Conservation (phyloP, 2,113 vertebrate species). For the Vireo altiloquus region DNA sequence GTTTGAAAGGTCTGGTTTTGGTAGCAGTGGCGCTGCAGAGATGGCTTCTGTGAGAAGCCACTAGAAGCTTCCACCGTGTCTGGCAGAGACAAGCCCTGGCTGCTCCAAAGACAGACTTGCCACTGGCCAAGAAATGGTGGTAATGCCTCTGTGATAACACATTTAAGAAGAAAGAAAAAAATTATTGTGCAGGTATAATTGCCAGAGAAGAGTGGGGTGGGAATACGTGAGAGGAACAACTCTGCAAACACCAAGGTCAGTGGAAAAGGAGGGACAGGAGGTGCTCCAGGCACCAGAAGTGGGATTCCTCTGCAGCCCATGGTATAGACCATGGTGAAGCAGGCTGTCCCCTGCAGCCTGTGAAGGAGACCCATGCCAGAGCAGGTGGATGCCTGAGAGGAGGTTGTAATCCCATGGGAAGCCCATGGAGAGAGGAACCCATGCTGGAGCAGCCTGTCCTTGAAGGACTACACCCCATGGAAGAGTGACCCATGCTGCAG, state of each 20-base stretch:
- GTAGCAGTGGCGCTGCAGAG: not conserved
- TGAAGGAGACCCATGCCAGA: not conserved
- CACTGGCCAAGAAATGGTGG: not conserved
- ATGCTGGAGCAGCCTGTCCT: not conserved
- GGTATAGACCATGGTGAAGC: not conserved
- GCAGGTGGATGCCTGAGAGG: not conserved
- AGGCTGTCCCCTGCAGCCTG: not conserved
- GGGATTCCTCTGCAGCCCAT: not conserved
- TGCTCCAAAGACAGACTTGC: not conserved
- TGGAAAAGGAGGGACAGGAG: not conserved
- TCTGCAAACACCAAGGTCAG: not conserved
- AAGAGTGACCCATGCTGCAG: not conserved
- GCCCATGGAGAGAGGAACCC: not conserved
- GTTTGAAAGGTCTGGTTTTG: not conserved
- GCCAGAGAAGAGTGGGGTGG: not conserved
- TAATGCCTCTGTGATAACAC: not conserved
- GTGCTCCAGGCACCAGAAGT: not conserved
- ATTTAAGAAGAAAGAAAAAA: not conserved
- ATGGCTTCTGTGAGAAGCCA: not conserved
- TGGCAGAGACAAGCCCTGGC: not conserved
- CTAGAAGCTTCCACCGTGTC: not conserved
- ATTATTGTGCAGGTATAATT: too few relatives aligned
- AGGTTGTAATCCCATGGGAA: not conserved
- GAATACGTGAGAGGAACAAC: not conserved
- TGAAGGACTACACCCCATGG: not conserved